Evolutionary conservation across 2,113 vertebrate genomes (phyloP).

Genomic region (Bambusicola thoracicus): DNA sequence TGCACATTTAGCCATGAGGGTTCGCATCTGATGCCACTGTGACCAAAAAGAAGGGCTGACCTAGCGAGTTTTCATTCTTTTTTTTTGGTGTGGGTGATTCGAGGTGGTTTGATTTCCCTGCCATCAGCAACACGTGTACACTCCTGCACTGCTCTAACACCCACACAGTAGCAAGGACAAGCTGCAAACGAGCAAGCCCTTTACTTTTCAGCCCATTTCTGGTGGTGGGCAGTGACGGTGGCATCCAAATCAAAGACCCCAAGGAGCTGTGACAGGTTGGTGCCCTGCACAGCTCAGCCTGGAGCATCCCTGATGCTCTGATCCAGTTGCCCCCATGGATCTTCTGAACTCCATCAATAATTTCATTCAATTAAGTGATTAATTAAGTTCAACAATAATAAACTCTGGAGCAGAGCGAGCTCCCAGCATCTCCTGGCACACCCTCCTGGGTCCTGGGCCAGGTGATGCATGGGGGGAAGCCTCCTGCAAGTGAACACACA

Average conservation of each 20-base stretch:
- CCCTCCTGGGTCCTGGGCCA: fast-evolving
- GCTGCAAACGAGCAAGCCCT: not conserved
- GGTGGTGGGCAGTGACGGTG: not conserved
- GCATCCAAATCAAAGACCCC: not conserved
- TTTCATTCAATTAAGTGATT: not conserved
- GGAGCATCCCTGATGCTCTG: not conserved
- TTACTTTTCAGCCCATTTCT: not conserved
- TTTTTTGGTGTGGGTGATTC: not conserved
- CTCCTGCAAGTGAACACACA: not conserved
- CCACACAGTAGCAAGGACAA: no score
- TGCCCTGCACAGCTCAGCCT: not conserved
- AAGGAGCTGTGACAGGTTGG: not conserved
- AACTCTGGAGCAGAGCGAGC: fast-evolving
- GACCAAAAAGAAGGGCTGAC: not conserved
- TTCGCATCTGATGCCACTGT: not conserved
- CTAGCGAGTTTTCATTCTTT: no score
- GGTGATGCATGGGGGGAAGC: not conserved
- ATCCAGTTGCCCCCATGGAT: not conserved
- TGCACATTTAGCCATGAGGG: not conserved
- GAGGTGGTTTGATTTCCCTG: not conserved
- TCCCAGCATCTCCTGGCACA: not conserved
- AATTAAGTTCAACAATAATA: not conserved
- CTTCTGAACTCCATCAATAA: not conserved
- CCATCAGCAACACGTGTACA: not conserved
- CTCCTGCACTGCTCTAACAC: not conserved